Evolutionary conservation across 2,113 vertebrate species (phyloP), one percentile per base, ranked within the genome.

Genomic region (Taurulus bubalis): DNA sequence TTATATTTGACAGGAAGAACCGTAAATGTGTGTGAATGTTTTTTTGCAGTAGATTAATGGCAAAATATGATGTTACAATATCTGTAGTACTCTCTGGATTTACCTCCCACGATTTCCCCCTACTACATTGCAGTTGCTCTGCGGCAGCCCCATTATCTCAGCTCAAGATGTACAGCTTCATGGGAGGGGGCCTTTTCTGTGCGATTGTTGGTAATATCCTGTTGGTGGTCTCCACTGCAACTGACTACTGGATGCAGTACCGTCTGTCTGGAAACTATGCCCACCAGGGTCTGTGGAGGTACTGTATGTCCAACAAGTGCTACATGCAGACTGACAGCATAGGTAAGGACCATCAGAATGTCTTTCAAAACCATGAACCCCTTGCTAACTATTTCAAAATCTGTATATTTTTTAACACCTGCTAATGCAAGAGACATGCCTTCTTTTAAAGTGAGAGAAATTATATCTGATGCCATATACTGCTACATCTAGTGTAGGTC

Each of bases 171-270:
- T 96, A 97, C 92, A 97, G 96, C 85, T 96, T 97, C 86, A 96
- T 96, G 96, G 95, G 96, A 80, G 96, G 96, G 7, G 96, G 96
- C 40, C 93, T 97, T 30, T 96, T 97, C 92, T 97, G 96, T 68
- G 96, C 96, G 78, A 94, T 96, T 20, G 95, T 96, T 72, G 96
- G 95, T 32, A 97, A 96, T 78, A 95, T 97, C 86, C 94, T 97
- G 14, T 81, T 97, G 88, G 93, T 94, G 86, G 95, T 96, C 71
- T 96, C 96, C 87, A 96, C 96, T 0, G 95, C 95, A 0, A 97
- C 96, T 0, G 96, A 96, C 83, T 96, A 96, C 93, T 97, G 96
- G 96, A 96, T 97, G 96, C 96, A 97, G 86, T 96, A 96, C 85
- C 95, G 95, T 34, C 85, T 97, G 38, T 96, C 96, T 0, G 96